A percentile compares a stretch with the other conserved stretches of the same genome.
Evolutionary conservation across 2,888 invertebrate species (phyloP).

Genomic region (Lamellibrachia satsuma): DNA sequence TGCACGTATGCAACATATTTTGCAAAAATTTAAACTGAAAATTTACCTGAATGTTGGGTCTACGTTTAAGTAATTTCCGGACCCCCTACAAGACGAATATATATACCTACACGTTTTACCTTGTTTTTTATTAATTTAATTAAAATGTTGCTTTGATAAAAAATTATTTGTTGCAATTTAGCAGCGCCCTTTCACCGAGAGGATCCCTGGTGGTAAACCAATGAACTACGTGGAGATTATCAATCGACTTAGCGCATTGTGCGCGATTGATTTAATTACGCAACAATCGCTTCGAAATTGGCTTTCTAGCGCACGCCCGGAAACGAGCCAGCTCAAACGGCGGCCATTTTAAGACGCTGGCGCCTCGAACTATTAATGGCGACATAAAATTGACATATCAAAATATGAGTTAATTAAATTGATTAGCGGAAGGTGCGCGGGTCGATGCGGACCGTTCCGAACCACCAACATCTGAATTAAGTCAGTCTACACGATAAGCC

Average conservation of each 20-base stretch:
- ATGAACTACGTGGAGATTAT: not conserved
- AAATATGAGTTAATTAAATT: not conserved
- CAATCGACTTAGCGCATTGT: not conserved
- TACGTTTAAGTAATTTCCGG: too few species aligned
- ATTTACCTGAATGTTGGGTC: too few species aligned
- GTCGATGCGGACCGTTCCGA: not conserved
- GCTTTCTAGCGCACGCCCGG: not conserved
- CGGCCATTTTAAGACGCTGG: not conserved
- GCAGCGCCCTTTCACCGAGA: not conserved
- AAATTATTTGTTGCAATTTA: not conserved
- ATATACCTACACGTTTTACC: not conserved
- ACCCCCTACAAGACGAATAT: not conserved
- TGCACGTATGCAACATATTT: too few species aligned
- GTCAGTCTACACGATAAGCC: not conserved
- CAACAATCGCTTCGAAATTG: conserved; percentile 1
- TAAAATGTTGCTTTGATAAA: not conserved
- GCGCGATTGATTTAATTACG: not conserved
- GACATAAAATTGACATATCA: conserved; percentile 5
- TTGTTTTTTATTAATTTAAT: not conserved
- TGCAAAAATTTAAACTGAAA: too few species aligned
- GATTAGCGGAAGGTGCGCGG: not conserved
- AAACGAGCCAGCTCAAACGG: not conserved
- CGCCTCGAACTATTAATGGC: not conserved
- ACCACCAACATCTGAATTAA: not conserved
- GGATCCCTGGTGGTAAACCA: not conserved